These are phyloP conservation scores for Seriola rivoliana DNA, from an alignment of 2,113 vertebrate species.

Conservation along the genomic window DNA sequence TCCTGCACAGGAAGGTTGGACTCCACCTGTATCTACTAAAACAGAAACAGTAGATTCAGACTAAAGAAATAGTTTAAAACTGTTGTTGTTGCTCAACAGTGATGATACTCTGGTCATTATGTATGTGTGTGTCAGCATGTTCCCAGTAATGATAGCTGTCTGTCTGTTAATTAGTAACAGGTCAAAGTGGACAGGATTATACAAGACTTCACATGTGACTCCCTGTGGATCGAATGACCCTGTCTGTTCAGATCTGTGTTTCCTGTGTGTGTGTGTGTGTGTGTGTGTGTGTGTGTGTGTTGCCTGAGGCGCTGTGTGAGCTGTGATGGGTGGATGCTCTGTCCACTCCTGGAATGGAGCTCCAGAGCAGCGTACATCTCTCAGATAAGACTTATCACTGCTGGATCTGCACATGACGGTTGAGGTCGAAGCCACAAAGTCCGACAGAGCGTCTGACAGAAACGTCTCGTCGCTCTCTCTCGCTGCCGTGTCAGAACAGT, in stretches of 20 bases:
- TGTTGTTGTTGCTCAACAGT: no score
- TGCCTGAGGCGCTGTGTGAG: slow-evolving; percentile 8
- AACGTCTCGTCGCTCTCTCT: background rate
- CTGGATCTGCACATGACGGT: slow-evolving; percentile 27
- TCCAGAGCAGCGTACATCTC: background rate
- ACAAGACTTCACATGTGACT: slow-evolving; percentile 49
- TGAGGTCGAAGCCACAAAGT: background rate
- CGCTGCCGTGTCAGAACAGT: no score
- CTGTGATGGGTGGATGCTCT: slow-evolving; percentile 35
- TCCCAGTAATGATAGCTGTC: background rate
- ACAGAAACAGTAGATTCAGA: no score
- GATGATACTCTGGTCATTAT: no score
- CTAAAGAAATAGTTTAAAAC: no score
- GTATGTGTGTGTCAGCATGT: background rate
- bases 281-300: slow-evolving; percentile 1
- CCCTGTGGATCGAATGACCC: slow-evolving; percentile 41
- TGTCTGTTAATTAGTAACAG: slow-evolving; percentile 40
- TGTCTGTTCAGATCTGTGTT: slow-evolving; percentile 47
- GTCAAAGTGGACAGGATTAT: slow-evolving; percentile 21
- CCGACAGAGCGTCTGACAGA: background rate
- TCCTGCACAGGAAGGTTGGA: no score
- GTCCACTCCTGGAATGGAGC: slow-evolving; percentile 4
- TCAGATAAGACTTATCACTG: slow-evolving; percentile 53
- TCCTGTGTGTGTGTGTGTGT: background rate
- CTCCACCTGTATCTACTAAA: no score